Evolutionary conservation across 2,797 vertebrate species (phyloP).

Genomic region (Falco novaeseelandiae): DNA sequence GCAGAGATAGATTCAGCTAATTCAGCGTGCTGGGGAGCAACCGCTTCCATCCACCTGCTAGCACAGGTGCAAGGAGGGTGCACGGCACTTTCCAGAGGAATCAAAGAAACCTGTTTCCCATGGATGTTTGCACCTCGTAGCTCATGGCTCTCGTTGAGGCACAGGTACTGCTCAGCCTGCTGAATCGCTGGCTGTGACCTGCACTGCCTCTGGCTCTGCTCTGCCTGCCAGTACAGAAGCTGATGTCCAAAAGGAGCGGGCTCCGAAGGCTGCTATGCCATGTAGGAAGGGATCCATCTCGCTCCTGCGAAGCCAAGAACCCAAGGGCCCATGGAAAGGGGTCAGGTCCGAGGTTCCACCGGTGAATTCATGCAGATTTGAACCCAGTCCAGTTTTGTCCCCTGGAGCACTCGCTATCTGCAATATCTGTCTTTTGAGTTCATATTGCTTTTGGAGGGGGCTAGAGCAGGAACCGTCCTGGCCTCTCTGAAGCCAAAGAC

Average conservation of each 20-base stretch:
- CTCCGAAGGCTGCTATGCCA: neutral
- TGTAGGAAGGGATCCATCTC: neutral
- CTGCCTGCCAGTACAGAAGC: neutral
- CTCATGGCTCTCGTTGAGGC: neutral
- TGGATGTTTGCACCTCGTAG: neutral
- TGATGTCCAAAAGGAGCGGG: neutral
- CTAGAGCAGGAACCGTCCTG: neutral
- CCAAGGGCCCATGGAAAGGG: accelerated
- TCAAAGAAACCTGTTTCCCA: neutral
- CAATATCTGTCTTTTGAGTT: neutral
- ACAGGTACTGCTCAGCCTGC: accelerated
- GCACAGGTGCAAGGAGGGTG: neutral
- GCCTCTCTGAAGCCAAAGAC: neutral
- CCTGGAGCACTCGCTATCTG: neutral
- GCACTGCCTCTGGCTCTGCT: neutral
- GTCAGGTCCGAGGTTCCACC: neutral
- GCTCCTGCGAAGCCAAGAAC: neutral
- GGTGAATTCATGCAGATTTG: neutral
- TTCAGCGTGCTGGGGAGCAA: neutral
- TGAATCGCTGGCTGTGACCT: neutral
- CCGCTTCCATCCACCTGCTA: neutral
- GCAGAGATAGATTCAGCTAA: neutral
- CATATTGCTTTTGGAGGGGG: neutral
- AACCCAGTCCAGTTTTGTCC: neutral
- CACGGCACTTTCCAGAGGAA: neutral